Evolutionary conservation across 2,113 vertebrate species (phyloP).

Genomic region (Pyrgilauda ruficollis): DNA sequence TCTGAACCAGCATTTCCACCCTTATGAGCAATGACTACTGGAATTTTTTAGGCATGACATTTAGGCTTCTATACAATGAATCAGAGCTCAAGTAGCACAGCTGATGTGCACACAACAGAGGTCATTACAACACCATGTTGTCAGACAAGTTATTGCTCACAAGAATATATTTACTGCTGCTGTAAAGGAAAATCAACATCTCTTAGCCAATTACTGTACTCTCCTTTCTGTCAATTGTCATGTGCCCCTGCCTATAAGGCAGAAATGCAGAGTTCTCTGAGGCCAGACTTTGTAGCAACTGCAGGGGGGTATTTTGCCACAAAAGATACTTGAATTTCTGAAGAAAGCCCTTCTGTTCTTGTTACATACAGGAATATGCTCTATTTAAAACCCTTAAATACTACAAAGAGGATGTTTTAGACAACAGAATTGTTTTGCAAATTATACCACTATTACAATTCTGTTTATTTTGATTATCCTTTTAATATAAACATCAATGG

Average conservation of each 20-base stretch:
- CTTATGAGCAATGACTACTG: not conserved
- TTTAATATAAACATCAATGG: not conserved
- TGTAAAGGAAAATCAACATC: not conserved
- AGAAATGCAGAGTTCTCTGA: not conserved
- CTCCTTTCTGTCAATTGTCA: not conserved
- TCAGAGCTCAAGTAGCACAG: constrained; percentile 39
- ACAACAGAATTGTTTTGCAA: not conserved
- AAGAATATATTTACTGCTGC: not conserved
- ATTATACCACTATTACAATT: not conserved
- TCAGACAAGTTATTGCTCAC: constrained; percentile 29
- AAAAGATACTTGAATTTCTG: not conserved
- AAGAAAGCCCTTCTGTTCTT: not conserved
- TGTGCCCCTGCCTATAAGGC: not conserved
- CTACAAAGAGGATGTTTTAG: not conserved
- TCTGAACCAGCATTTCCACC: not conserved
- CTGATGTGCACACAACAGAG: not conserved
- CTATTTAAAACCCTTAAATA: not conserved
- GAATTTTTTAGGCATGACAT: not conserved
- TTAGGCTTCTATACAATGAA: constrained; percentile 29
- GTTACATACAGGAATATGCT: not conserved
- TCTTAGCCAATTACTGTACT: not conserved
- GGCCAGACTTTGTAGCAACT: not conserved
- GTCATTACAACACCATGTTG: constrained; percentile 27
- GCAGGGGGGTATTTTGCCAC: not conserved
- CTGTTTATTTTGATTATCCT: not conserved